Conservation (phyloP, 2,797 vertebrate species). For the Gallinago nigripennis region DNA sequence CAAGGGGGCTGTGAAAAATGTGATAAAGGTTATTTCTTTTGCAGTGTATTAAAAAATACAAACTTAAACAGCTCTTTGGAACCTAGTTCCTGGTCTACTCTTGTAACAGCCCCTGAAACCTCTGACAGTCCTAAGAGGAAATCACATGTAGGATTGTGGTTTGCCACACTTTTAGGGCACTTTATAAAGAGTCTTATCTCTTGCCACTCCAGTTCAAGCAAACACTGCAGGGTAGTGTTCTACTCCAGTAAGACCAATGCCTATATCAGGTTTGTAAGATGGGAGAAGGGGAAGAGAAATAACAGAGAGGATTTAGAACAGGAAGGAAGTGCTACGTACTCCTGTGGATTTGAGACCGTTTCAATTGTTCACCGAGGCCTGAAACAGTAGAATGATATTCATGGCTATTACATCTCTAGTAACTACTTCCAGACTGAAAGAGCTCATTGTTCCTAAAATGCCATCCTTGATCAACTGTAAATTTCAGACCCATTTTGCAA, state of each 20-base stretch:
- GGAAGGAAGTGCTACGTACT: background rate
- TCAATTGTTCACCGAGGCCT: background rate
- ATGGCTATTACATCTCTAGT: background rate
- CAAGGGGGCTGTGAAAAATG: background rate
- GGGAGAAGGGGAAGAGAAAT: background rate
- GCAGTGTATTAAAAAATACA: background rate
- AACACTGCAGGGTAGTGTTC: background rate
- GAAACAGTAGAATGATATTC: background rate
- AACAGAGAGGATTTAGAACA: background rate
- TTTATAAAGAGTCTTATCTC: background rate
- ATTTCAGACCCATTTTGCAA: slow-evolving; percentile 39
- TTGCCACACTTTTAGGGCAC: background rate
- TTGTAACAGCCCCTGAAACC: background rate
- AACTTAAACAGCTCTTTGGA: background rate
- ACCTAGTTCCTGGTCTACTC: background rate
- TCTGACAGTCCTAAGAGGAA: background rate
- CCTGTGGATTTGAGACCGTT: background rate
- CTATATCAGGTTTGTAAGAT: background rate
- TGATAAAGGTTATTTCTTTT: background rate
- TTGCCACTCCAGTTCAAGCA: background rate
- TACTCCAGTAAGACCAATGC: background rate
- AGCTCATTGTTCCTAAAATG: slow-evolving; percentile 13
- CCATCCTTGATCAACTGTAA: slow-evolving; percentile 21
- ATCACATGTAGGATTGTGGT: background rate
- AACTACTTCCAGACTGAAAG: slow-evolving; percentile 26